phyloP scores from a whole-genome alignment of 2,113 vertebrate species.

The Odontophorus gujanensis region DNA sequence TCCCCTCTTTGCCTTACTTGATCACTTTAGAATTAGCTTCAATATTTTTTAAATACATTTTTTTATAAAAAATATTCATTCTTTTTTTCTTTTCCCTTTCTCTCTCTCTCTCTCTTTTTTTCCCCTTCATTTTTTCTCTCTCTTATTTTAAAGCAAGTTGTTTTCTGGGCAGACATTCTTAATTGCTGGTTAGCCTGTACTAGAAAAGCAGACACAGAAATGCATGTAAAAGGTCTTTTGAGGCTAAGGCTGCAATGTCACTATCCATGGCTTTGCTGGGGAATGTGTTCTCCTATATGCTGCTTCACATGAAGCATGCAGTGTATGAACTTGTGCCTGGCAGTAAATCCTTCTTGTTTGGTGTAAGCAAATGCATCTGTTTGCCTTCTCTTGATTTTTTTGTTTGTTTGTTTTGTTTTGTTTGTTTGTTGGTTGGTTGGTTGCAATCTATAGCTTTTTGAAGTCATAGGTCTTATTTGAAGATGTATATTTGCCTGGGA shows the following conservation, averaged over 20 bases:
- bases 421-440: not conserved
- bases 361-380: not conserved
- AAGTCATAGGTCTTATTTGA: not conserved
- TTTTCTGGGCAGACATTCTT: not conserved
- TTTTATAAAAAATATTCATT: not conserved
- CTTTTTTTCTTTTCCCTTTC: no score
- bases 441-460: not conserved
- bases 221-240: not conserved
- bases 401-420: not conserved
- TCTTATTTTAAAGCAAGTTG: not conserved
- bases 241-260: not conserved
- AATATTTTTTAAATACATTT: not conserved
- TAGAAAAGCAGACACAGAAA: not conserved
- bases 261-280: not conserved
- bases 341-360: not conserved
- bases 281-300: rapidly evolving
- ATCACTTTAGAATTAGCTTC: not conserved
- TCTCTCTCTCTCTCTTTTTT: no score
- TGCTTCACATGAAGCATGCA: not conserved
- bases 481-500: not conserved
- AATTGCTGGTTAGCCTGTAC: not conserved
- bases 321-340: not conserved
- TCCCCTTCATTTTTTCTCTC: not conserved
- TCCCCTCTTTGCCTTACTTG: not conserved
- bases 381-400: not conserved